Evolutionary conservation across 2,888 invertebrate genomes (phyloP).

Genomic region (Drosophila ezoana): DNA sequence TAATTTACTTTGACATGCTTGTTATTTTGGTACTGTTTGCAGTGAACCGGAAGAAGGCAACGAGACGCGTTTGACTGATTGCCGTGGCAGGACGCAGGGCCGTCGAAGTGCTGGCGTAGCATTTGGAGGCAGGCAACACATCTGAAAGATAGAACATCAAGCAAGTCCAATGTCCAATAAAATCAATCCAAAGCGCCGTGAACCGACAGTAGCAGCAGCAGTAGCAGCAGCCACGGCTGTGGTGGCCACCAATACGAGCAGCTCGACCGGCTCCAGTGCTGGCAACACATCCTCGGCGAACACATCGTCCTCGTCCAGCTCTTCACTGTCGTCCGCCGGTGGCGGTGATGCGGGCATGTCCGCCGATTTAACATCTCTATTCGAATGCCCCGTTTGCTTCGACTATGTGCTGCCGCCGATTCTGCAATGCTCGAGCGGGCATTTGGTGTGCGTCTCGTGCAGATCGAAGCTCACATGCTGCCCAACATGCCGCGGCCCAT

Average conservation of each 20-base stretch:
- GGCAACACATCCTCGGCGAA: conserved; percentile 82
- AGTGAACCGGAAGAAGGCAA: conserved; percentile 27
- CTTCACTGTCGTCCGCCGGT: conserved; percentile 84
- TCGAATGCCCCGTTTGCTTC: conserved; percentile 99
- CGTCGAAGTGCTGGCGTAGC: conserved; percentile 22
- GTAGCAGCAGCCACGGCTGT: conserved; percentile 70
- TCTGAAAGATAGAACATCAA: conserved; percentile 31
- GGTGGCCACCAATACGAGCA: conserved; percentile 71
- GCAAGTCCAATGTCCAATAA: conserved; percentile 84
- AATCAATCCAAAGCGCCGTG: conserved; percentile 85
- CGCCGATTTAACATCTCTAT: conserved; percentile 94
- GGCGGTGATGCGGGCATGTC: conserved; percentile 87
- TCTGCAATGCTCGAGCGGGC: conserved; percentile 99
- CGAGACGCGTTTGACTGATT: conserved; percentile 11
- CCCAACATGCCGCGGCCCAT: conserved; percentile 98
- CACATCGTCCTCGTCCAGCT: conserved; percentile 85
- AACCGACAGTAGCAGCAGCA: conserved; percentile 80
- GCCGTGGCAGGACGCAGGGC: conserved; percentile 10
- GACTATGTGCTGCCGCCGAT: conserved; percentile 99
- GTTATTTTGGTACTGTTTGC: conserved; percentile 19
- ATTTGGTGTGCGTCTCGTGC: conserved; percentile 98
- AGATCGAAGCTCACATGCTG: conserved; percentile 98
- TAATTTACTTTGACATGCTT: conserved; percentile 22
- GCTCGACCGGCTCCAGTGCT: conserved; percentile 75
- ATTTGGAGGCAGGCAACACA: conserved; percentile 19